Percentiles rank a stretch among this genome's conserved stretches.
phyloP scores from a whole-genome alignment of 1,140 invertebrate genomes.

The Cherax destructor region DNA sequence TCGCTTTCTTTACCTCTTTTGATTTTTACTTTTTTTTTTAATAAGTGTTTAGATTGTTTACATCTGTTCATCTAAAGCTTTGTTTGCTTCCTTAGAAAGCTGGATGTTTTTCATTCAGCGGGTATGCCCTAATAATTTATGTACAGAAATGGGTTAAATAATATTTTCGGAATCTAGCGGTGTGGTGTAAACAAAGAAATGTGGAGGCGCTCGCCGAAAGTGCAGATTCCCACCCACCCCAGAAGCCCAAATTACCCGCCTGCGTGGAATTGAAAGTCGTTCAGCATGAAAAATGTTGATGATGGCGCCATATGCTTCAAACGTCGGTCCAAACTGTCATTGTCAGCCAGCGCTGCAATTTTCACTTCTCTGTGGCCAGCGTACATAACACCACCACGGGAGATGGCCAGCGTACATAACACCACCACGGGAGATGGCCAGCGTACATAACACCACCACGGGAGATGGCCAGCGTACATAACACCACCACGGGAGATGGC shows the following conservation, averaged over 20 bases:
- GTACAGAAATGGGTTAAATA: not conserved
- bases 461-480: too few species aligned
- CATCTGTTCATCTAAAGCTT: not conserved
- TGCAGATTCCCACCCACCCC: conserved; percentile 11
- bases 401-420: too few species aligned
- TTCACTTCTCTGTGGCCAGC: not conserved
- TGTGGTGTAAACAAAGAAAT: not conserved
- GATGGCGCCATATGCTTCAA: conserved; percentile 7
- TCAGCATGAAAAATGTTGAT: conserved; percentile 10
- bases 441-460: not conserved
- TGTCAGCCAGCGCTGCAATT: not conserved
- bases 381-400: too few species aligned
- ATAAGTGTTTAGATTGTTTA: too few species aligned
- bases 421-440: not conserved
- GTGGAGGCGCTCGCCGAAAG: not conserved
- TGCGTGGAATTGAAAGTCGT: conserved; percentile 1
- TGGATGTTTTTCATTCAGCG: not conserved
- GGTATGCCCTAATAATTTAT: not conserved
- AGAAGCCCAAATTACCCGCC: conserved; percentile 11
- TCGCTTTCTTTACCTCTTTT: not conserved
- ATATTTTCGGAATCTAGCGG: not conserved
- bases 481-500: not conserved
- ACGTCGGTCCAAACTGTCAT: not conserved
- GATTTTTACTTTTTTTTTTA: not conserved
- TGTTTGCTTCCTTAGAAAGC: not conserved